Percentiles rank a stretch among this genome's conserved stretches.
Evolutionary conservation across 2,113 vertebrate genomes (phyloP).

Genomic region (Leiothrix lutea): DNA sequence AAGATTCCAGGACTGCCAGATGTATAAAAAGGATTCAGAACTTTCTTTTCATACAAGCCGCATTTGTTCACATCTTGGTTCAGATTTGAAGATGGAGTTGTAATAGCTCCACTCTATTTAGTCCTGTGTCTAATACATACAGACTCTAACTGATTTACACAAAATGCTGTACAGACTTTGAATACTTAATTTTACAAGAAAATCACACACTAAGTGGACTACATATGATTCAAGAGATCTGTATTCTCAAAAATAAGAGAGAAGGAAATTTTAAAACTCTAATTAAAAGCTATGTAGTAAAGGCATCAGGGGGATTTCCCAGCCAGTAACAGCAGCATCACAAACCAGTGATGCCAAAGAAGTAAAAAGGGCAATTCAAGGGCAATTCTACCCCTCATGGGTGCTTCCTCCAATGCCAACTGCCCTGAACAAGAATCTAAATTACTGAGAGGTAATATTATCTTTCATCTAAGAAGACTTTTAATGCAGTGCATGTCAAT

Average conservation of each 20-base stretch:
- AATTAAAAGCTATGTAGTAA: not conserved
- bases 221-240: not conserved
- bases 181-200: not conserved
- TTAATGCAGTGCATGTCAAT: not conserved
- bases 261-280: not conserved
- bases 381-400: not conserved
- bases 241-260: not conserved
- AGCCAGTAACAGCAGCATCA: not conserved
- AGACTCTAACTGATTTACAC: not conserved
- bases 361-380: not conserved
- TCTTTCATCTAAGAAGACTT: not conserved
- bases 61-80: not conserved
- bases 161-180: not conserved
- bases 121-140: not conserved
- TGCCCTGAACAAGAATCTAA: not conserved
- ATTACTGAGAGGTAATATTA: not conserved
- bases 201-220: not conserved
- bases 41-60: not conserved
- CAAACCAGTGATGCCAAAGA: not conserved
- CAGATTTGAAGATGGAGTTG: not conserved
- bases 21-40: not conserved
- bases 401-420: not conserved
- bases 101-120: not conserved
- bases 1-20: not conserved
- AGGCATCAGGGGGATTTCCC: not conserved